These are phyloP conservation scores for Sinodicranocentrus sp. DNA, from an alignment of 2,888 invertebrate genomes.

Conservation along the genomic window DNA sequence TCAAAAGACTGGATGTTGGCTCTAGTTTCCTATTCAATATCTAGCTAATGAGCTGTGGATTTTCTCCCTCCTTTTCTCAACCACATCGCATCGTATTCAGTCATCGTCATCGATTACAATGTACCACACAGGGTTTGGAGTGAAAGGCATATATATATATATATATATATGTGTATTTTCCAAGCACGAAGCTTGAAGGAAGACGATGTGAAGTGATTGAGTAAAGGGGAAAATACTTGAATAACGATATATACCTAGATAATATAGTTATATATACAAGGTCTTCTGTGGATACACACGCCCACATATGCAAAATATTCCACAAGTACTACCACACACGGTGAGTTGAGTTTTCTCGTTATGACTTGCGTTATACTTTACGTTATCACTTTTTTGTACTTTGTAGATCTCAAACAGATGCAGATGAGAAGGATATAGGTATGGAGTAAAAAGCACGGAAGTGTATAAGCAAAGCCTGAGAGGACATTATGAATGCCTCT, in stretches of 20 bases:
- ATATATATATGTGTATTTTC: not conserved
- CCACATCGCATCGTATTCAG: constrained; percentile 36
- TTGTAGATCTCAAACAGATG: constrained; percentile 32
- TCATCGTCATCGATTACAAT: constrained; percentile 47
- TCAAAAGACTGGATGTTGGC: constrained; percentile 45
- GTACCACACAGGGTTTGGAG: not conserved
- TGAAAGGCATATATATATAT: not conserved
- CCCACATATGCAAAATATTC: constrained; percentile 3
- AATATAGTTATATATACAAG: constrained; percentile 23
- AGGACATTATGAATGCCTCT: constrained; percentile 64
- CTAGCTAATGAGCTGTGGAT: constrained; percentile 58
- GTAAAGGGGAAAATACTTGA: not conserved
- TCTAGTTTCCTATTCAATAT: constrained; percentile 56
- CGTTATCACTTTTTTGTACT: constrained; percentile 27
- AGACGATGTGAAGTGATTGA: constrained; percentile 1
- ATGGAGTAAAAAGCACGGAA: constrained; percentile 9
- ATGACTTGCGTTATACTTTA: not conserved
- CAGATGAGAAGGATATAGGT: constrained; percentile 28
- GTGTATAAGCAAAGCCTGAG: not conserved
- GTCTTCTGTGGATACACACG: not conserved
- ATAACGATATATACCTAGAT: not conserved
- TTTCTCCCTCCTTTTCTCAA: constrained; percentile 52
- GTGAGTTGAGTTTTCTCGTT: too few species aligned
- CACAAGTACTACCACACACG: constrained; percentile 2
- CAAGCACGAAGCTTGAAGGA: too few species aligned